phyloP scores from a whole-genome alignment of 2,113 vertebrate genomes.

The Gnathonemus longibarbis region DNA sequence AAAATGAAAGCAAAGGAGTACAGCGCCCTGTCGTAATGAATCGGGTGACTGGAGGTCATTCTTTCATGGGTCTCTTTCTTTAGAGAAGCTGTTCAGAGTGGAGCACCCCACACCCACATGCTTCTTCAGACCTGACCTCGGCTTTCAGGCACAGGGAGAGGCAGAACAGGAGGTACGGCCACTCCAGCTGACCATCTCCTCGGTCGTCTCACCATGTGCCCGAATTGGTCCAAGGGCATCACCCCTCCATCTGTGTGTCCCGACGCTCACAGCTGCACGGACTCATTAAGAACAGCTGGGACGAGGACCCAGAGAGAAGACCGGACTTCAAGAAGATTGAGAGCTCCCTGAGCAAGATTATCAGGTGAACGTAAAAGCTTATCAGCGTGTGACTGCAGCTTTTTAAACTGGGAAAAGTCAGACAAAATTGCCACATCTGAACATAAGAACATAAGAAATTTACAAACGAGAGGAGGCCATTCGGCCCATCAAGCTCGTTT shows the following conservation, averaged over 20 bases:
- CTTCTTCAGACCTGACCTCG: slow-evolving; percentile 80
- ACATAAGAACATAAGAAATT: too few species aligned
- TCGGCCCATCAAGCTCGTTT: too few species aligned
- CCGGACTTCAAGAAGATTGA: slow-evolving; percentile 96
- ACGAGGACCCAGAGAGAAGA: slow-evolving; percentile 90
- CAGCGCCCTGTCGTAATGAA: neutral
- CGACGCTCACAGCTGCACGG: slow-evolving; percentile 59
- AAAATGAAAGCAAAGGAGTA: neutral
- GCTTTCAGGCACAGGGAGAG: slow-evolving; percentile 68
- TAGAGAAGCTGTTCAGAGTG: slow-evolving; percentile 83
- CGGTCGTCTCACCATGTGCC: neutral
- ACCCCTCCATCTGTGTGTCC: neutral
- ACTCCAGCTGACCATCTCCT: neutral
- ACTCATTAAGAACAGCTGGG: slow-evolving; percentile 86
- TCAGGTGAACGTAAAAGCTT: slow-evolving; percentile 64
- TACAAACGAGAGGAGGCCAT: too few species aligned
- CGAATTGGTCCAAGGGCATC: neutral
- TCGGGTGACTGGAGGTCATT: neutral
- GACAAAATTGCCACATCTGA: neutral
- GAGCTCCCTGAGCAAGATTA: slow-evolving; percentile 77
- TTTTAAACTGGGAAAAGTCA: neutral
- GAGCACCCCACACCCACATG: slow-evolving; percentile 48
- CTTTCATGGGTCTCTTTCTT: slow-evolving; percentile 12
- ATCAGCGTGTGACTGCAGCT: neutral
- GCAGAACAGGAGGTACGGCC: slow-evolving; percentile 72